Base-by-base conservation (phyloP, 2,113 vertebrate species). In the Calidris pugnax region DNA sequence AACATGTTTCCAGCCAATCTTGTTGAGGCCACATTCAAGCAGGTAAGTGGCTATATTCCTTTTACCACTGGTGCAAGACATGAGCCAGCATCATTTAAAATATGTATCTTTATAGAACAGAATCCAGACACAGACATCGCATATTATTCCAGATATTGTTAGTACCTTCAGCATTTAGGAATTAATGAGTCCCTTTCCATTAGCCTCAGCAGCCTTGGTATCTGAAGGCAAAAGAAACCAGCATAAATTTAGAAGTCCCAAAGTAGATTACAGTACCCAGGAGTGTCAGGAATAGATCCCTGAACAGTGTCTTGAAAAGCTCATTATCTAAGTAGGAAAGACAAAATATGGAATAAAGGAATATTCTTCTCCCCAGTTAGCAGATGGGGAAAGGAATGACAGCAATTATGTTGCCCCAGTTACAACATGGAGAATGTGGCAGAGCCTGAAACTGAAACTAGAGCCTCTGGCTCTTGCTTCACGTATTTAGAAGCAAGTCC, bases 1-100 rank as follows among this genome's bases (percentile, higher is more conserved):
- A 99, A 99, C 97, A 99, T 99, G 99, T 99, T 99, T 94, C 99
- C 99, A 83, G 98, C 99, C 95, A 99, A 99, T 97, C 97, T 99
- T 97, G 99, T 99, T 86, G 99, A 99, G 97, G 99, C 99, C 73
- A 99, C 99, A 37, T 99, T 99, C 98, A 99, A 99, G 96, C 99
- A 99, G 99, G 99, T 99, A 85, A 98, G 98, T 95, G 12, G 53
- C 43, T 56, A 33, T 28, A 74, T 87, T 78, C 53, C 56, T 92
- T 43, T 76, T 92, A 72, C 47, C 30, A 51, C 23, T 84, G 69
- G 53, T 75, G 45, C 45, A 80, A 89, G 27, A 81, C 35, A 66
- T 53, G 53, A 93, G 32, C 47, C 55, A 80, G 39, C 47, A 48
- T 80, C 32, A 45, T 3, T n/a, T 63, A 73, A 71, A 77, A 80